Evolutionary conservation across 1,140 invertebrate genomes (phyloP).

Genomic region (Nasonia longicornis): DNA sequence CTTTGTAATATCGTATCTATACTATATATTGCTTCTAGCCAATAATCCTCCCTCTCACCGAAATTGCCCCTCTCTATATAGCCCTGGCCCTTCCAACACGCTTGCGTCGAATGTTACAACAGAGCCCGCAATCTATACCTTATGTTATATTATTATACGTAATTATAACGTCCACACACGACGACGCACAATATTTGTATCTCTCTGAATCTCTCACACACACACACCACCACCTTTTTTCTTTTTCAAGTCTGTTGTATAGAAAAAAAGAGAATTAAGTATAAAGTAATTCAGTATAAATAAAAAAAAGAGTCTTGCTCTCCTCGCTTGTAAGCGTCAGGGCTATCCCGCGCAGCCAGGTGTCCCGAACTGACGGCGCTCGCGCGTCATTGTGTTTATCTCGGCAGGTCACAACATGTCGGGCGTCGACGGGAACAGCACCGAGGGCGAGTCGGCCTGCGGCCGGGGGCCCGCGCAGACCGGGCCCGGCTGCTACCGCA

Average conservation of each 20-base stretch:
- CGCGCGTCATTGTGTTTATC: conserved; percentile 31
- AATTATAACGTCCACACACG: background rate
- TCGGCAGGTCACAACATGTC: conserved; percentile 88
- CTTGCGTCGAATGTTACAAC: background rate
- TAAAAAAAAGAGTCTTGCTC: background rate
- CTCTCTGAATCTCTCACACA: too few species aligned
- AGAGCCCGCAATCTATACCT: background rate
- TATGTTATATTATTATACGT: background rate
- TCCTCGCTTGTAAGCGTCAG: conserved; percentile 6
- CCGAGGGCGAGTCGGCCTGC: conserved; percentile 82
- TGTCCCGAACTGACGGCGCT: conserved; percentile 1
- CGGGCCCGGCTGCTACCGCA: conserved; percentile 85
- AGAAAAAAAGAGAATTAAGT: background rate
- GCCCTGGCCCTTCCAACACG: background rate
- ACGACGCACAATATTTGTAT: background rate
- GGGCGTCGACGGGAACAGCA: conserved; percentile 87
- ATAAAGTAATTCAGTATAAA: background rate
- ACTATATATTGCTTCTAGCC: conserved; percentile 5
- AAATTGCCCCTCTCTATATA: background rate
- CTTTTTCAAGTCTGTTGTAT: too few species aligned
- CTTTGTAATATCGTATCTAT: background rate
- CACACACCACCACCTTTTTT: too few species aligned
- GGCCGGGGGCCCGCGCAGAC: conserved; percentile 78
- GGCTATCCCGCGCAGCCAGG: background rate
- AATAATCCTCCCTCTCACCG: background rate